These are phyloP conservation scores for Luperina testacea DNA, from an alignment of 2,888 invertebrate genomes.

Conservation along the genomic window DNA sequence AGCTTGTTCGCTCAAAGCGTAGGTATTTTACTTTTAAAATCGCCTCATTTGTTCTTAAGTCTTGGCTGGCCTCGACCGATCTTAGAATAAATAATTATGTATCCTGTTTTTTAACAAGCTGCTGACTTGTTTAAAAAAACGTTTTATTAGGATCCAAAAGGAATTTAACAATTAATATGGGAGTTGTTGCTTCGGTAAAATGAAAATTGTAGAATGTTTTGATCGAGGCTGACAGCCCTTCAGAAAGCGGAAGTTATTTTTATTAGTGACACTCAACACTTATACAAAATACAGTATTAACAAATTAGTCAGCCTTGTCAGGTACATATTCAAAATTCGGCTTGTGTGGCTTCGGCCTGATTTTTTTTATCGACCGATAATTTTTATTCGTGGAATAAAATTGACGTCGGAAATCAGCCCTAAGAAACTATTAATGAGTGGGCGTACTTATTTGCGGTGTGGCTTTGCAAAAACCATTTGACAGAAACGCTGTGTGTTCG, in stretches of 20 bases:
- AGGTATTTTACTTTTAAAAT: constrained; percentile 57
- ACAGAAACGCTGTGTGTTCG: neutral
- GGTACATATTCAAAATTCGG: neutral
- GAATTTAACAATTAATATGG: neutral
- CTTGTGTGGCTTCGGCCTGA: no score
- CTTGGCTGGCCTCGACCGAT: constrained; percentile 27
- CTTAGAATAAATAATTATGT: constrained; percentile 38
- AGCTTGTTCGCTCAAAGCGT: constrained; percentile 53
- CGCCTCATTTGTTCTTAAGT: constrained; percentile 53
- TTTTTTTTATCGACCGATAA: no score
- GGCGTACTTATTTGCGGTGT: neutral
- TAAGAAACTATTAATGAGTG: neutral
- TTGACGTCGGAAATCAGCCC: no score
- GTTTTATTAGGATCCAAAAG: neutral
- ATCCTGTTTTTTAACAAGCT: constrained; percentile 43
- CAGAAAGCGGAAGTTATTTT: neutral
- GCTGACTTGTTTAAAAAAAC: neutral
- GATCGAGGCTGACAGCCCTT: neutral
- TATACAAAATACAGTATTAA: neutral
- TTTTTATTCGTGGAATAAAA: no score
- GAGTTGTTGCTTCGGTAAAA: neutral
- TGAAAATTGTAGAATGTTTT: no score
- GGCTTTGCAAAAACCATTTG: neutral
- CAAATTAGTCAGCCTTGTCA: neutral
- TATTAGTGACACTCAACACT: neutral